These are phyloP conservation scores for Sebastes fasciatus DNA, from an alignment of 2,113 vertebrate species.

Conservation along the genomic window DNA sequence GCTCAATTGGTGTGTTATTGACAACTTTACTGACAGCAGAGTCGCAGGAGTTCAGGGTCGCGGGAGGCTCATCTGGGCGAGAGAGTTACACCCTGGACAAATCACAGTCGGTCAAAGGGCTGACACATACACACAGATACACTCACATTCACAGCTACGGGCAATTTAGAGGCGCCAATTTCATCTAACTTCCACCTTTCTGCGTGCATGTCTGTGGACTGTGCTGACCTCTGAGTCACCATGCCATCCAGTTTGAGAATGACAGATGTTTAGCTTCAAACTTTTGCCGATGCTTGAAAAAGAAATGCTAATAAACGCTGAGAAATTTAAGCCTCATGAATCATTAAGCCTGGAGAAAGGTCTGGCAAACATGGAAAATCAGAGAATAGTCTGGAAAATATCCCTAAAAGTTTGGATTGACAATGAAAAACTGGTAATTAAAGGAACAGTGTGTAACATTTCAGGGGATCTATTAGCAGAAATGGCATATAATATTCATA, in stretches of 20 bases:
- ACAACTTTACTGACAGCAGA: slow-evolving; percentile 25
- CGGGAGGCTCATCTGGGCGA: neutral
- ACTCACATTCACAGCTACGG: slow-evolving; percentile 1
- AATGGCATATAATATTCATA: no score
- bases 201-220: neutral
- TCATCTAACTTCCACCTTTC: neutral
- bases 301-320: neutral
- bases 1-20: slow-evolving; percentile 12
- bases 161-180: no score
- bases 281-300: neutral
- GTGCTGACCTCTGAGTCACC: neutral
- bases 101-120: neutral
- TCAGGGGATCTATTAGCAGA: no score
- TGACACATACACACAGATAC: slow-evolving; percentile 2
- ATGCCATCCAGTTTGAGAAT: neutral
- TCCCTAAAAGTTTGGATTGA: neutral
- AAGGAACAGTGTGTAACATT: no score
- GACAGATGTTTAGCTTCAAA: neutral
- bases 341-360: neutral
- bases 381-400: neutral
- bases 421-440: neutral
- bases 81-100: slow-evolving; percentile 13
- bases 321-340: neutral
- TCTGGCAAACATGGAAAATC: neutral
- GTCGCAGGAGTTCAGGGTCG: neutral